Evolutionary conservation across 2,888 invertebrate genomes (phyloP).

Genomic region (Eupithecia abbreviata): DNA sequence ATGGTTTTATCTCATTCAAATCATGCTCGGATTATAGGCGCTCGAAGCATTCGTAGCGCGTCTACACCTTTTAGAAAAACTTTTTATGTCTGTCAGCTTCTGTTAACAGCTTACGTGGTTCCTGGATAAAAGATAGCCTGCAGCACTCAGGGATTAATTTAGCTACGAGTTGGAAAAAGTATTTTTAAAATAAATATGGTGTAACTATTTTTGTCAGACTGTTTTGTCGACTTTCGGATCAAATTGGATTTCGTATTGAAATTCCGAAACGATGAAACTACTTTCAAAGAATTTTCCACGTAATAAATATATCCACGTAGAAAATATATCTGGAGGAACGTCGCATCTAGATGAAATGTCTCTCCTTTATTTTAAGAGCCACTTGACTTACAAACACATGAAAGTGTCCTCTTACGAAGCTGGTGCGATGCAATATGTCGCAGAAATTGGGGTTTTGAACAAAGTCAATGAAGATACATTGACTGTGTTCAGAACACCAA

Average conservation of each 20-base stretch:
- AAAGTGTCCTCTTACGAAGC: slow-evolving; percentile 11
- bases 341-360: slow-evolving; percentile 9
- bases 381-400: slow-evolving; percentile 17
- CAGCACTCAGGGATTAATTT: not conserved
- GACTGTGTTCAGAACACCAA: too few species aligned
- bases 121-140: not conserved
- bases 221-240: not conserved
- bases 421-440: slow-evolving; percentile 1
- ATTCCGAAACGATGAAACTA: not conserved
- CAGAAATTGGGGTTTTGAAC: slow-evolving; percentile 3
- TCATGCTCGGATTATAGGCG: not conserved
- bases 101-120: not conserved
- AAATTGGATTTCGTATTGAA: not conserved
- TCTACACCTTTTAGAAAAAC: not conserved
- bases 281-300: not conserved
- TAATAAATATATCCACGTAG: not conserved
- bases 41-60: not conserved
- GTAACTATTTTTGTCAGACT: not conserved
- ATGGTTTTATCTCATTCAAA: not conserved
- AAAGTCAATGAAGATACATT: not conserved
- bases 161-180: not conserved
- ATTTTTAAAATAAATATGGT: not conserved
- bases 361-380: slow-evolving; percentile 22
- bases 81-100: not conserved
- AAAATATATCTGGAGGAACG: slow-evolving; percentile 9